A percentile compares a stretch with the other conserved stretches of the same genome.
Conservation (phyloP, 2,113 vertebrate species). For the Capra hircus region DNA sequence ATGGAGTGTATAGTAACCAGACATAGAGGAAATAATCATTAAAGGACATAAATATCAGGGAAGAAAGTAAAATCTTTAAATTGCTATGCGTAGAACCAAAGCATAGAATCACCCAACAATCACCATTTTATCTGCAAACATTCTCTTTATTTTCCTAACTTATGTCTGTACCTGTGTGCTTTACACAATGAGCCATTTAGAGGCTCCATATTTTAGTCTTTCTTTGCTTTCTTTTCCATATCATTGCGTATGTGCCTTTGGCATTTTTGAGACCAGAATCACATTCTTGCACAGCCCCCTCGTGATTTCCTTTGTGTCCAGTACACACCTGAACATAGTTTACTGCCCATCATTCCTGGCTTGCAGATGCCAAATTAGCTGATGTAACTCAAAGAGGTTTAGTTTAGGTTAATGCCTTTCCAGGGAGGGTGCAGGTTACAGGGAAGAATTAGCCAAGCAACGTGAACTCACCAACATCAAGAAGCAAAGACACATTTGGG, state of each 20-base stretch:
- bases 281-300: not conserved
- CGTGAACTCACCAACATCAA: not conserved
- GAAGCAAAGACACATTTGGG: conserved; percentile 21
- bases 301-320: not conserved
- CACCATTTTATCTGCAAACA: not conserved
- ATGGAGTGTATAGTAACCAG: not conserved
- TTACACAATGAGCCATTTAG: not conserved
- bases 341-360: not conserved
- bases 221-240: not conserved
- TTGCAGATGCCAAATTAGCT: not conserved
- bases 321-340: not conserved
- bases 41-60: not conserved
- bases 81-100: not conserved
- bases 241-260: not conserved
- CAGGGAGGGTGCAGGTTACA: not conserved
- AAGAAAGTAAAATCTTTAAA: conserved; percentile 24
- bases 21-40: not conserved
- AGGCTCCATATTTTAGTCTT: not conserved
- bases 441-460: not conserved
- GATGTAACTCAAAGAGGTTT: not conserved
- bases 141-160: conserved; percentile 12
- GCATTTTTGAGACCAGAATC: not conserved
- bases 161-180: not conserved
- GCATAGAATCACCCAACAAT: not conserved
- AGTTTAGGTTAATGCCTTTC: not conserved